phyloP scores from a whole-genome alignment of 1,140 invertebrate genomes.

The Oedothorax gibbosus region DNA sequence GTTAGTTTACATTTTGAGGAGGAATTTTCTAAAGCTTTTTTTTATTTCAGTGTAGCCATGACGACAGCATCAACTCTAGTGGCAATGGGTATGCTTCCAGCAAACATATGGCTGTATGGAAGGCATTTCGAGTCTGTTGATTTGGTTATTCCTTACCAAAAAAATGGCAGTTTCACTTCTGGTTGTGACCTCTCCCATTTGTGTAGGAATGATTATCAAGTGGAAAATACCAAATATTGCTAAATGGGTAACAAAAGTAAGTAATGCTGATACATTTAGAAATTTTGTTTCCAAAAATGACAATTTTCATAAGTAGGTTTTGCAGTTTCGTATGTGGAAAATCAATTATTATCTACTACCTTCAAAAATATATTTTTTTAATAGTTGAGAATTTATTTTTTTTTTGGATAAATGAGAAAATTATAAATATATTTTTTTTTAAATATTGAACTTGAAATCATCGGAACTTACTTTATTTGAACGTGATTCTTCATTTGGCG shows the following conservation, averaged over 20 bases:
- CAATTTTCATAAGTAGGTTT: not conserved
- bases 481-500: no score
- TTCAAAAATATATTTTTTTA: no score
- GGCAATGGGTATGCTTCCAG: conserved; percentile 67
- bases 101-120: conserved; percentile 68
- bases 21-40: no score
- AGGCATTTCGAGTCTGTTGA: conserved; percentile 64
- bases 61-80: conserved; percentile 67
- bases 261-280: not conserved
- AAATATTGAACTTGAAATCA: no score
- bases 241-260: conserved; percentile 63
- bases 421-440: no score
- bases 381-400: no score
- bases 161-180: conserved; percentile 67
- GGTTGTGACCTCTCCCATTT: conserved; percentile 66
- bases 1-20: no score
- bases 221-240: conserved; percentile 66
- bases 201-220: conserved; percentile 66
- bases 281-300: not conserved
- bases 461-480: no score
- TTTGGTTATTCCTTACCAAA: conserved; percentile 67
- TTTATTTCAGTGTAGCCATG: conserved; percentile 67
- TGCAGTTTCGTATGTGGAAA: not conserved
- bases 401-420: no score
- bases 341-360: no score